phyloP scores from a whole-genome alignment of 2,888 invertebrate species.

The Erebia palarica region DNA sequence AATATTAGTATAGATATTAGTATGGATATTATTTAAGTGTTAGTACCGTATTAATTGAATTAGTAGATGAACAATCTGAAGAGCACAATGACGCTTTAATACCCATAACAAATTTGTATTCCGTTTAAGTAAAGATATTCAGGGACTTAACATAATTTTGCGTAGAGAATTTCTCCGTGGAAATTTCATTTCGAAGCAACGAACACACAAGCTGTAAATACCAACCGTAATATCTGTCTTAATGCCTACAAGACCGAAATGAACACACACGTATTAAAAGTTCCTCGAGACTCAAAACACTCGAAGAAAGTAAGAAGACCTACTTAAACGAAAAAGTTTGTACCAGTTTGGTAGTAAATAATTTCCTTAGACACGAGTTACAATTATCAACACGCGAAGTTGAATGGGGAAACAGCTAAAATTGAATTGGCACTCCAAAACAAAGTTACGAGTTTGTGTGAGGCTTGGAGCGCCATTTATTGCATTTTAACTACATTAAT shows the following conservation, averaged over 20 bases:
- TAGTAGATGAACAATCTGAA: neutral
- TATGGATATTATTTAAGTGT: neutral
- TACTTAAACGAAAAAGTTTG: conserved; percentile 43
- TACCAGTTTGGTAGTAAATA: conserved; percentile 45
- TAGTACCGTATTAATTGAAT: neutral
- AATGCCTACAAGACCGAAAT: conserved; percentile 28
- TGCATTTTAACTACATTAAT: conserved; percentile 75
- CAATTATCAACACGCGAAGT: conserved; percentile 55
- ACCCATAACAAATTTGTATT: conserved; percentile 11
- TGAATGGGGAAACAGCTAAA: conserved; percentile 54
- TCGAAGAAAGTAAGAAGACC: conserved; percentile 30
- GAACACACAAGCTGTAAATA: conserved; percentile 28
- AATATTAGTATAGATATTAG: no score
- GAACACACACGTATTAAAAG: conserved; percentile 38
- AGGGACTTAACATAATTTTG: conserved; percentile 19
- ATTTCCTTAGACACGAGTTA: conserved; percentile 48
- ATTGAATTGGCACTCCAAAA: conserved; percentile 71
- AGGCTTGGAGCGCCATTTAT: conserved; percentile 65
- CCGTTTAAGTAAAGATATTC: conserved; percentile 13
- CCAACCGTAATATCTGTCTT: conserved; percentile 33
- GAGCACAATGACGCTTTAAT: neutral
- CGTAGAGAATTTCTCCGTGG: conserved; percentile 10
- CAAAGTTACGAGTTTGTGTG: conserved; percentile 60
- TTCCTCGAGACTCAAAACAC: conserved; percentile 32
- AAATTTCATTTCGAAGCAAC: conserved; percentile 25